Conservation (phyloP, 1,140 invertebrate genomes). For the Mylabris phalerata region DNA sequence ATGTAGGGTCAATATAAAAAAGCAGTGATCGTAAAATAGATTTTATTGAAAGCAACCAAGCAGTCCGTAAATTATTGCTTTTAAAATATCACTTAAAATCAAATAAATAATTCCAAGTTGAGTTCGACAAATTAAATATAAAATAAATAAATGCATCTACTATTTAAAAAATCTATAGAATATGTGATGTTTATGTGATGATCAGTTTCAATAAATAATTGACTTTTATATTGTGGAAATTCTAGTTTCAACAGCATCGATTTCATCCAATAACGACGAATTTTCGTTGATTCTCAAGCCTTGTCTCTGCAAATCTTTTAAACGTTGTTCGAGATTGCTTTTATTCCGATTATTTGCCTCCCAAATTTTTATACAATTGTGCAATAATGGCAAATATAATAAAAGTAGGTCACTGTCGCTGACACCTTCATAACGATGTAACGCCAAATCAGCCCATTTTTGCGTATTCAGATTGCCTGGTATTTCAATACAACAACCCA, state of each 20-base stretch:
- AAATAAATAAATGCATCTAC: too few relatives aligned
- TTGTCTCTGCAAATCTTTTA: conserved; percentile 51
- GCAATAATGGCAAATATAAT: conserved; percentile 62
- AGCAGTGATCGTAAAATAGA: too few relatives aligned
- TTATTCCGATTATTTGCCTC: conserved; percentile 58
- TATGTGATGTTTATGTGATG: too few relatives aligned
- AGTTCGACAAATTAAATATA: too few relatives aligned
- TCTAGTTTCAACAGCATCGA: conserved; percentile 22
- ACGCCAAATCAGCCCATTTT: conserved; percentile 61
- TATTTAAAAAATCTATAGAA: too few relatives aligned
- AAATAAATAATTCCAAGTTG: too few relatives aligned
- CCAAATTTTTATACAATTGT: conserved; percentile 60
- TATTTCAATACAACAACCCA: conserved; percentile 51
- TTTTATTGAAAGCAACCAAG: too few relatives aligned
- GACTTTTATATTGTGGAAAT: too few relatives aligned
- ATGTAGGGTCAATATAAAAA: too few relatives aligned
- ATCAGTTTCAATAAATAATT: too few relatives aligned
- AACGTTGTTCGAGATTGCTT: conserved; percentile 50
- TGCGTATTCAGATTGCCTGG: conserved; percentile 52
- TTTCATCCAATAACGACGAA: conserved; percentile 41
- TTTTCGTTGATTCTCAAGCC: conserved; percentile 55
- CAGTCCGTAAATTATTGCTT: too few relatives aligned
- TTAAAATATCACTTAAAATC: too few relatives aligned
- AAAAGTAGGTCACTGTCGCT: conserved; percentile 58
- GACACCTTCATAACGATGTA: conserved; percentile 57